A percentile compares a stretch with the other conserved stretches of the same genome.
These are phyloP conservation scores for Lytechinus variegatus DNA, from an alignment of 35 echinoderm and acorn worm species.

Conservation along the genomic window DNA sequence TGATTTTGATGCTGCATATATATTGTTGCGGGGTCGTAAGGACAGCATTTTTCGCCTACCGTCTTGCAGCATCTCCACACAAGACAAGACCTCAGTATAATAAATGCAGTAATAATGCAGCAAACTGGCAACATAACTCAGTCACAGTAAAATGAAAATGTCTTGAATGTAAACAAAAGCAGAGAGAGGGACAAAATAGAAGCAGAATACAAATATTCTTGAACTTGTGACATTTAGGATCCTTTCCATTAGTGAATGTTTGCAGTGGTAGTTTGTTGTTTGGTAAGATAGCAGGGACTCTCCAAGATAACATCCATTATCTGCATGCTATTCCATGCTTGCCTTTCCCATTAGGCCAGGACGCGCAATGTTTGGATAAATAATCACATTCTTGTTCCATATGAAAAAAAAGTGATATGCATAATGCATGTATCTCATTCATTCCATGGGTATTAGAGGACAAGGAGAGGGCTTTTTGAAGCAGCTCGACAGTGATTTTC, in stretches of 20 bases:
- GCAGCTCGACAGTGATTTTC: no score
- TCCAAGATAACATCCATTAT: slow-evolving; percentile 42
- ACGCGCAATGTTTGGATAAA: slow-evolving; percentile 42
- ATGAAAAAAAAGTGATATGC: slow-evolving; percentile 43
- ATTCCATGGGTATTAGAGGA: no score
- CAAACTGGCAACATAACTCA: background rate
- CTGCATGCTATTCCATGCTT: slow-evolving; percentile 28
- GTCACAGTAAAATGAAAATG: background rate
- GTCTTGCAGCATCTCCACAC: no score
- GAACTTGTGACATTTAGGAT: slow-evolving; percentile 34
- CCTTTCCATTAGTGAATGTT: slow-evolving; percentile 9
- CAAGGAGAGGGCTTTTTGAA: no score
- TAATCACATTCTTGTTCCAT: background rate
- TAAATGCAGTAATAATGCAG: no score
- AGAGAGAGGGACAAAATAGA: background rate
- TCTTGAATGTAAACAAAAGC: background rate
- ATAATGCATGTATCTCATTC: background rate
- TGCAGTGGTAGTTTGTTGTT: slow-evolving; percentile 32
- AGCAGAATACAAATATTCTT: background rate
- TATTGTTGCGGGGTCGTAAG: no score
- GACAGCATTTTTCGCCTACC: no score
- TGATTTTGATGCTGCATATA: no score
- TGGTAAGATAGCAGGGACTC: background rate
- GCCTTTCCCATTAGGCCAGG: background rate
- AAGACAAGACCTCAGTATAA: no score